Conservation (phyloP, 2,888 invertebrate species). For the Electrophaes corylata region DNA sequence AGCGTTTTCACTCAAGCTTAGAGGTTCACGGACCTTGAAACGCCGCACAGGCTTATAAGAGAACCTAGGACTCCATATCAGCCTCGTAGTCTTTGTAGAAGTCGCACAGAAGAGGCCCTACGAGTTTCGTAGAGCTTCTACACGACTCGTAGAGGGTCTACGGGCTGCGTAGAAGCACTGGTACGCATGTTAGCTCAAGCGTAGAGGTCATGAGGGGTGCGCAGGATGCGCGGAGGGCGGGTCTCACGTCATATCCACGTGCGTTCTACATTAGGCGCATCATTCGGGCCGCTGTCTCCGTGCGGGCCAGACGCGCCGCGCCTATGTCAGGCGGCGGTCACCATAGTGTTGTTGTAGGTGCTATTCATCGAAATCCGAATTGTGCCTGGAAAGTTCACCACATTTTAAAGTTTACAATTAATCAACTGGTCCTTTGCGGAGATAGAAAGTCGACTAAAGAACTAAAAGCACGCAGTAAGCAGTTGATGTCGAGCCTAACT, state of each 20-base stretch:
- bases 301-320: constrained; percentile 58
- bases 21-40: not conserved
- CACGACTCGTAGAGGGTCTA: not conserved
- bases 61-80: not conserved
- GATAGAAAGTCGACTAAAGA: constrained; percentile 6
- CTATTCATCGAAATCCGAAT: constrained; percentile 79
- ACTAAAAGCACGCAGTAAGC: constrained; percentile 39
- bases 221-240: constrained; percentile 46
- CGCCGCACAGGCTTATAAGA: not conserved
- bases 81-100: not conserved
- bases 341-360: constrained; percentile 76
- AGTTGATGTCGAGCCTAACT: constrained; percentile 59
- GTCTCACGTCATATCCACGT: constrained; percentile 46
- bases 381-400: constrained; percentile 61
- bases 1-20: not conserved
- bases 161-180: not conserved
- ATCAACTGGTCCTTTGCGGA: constrained; percentile 28
- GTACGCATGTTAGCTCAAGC: constrained; percentile 50
- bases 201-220: constrained; percentile 73
- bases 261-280: constrained; percentile 48
- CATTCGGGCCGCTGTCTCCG: constrained; percentile 57
- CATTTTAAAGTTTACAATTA: constrained; percentile 6
- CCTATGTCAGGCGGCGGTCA: constrained; percentile 73
- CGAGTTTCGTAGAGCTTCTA: not conserved
- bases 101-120: not conserved